A percentile compares a stretch with the other conserved stretches of the same genome.
Evolutionary conservation across 2,113 vertebrate species (phyloP).

Genomic region (Rhizomys pruinosus): DNA sequence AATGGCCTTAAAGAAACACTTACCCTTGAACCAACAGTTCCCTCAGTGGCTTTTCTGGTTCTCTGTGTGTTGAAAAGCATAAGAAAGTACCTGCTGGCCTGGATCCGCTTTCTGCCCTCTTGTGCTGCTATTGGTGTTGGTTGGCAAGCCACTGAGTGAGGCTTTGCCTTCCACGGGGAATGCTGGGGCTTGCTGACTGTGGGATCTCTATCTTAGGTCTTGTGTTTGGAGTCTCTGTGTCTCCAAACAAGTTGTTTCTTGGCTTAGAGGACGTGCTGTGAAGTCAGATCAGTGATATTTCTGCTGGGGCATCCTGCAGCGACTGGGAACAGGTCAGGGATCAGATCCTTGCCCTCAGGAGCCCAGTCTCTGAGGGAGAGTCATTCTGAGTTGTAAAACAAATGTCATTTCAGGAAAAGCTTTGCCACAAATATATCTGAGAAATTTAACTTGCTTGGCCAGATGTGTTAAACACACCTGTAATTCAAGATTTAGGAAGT

Average conservation of each 20-base stretch:
- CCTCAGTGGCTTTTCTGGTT: background rate
- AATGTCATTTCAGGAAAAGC: background rate
- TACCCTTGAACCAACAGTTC: background rate
- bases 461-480: background rate
- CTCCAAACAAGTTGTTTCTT: background rate
- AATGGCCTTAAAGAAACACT: background rate
- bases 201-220: background rate
- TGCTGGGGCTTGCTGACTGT: too few species aligned
- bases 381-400: background rate
- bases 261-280: background rate
- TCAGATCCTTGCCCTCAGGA: background rate
- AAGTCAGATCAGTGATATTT: background rate
- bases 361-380: background rate
- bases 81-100: background rate
- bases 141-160: background rate
- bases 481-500: background rate
- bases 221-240: background rate
- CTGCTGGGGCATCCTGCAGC: background rate
- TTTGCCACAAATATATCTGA: background rate
- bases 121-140: rapidly evolving
- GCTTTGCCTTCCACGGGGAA: background rate
- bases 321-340: background rate
- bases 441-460: background rate
- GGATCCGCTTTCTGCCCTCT: rapidly evolving
- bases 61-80: background rate